A percentile compares a stretch with the other conserved stretches of the same genome.
These are phyloP conservation scores for Bugula neritina DNA, from an alignment of 2,888 invertebrate species.

Conservation along the genomic window DNA sequence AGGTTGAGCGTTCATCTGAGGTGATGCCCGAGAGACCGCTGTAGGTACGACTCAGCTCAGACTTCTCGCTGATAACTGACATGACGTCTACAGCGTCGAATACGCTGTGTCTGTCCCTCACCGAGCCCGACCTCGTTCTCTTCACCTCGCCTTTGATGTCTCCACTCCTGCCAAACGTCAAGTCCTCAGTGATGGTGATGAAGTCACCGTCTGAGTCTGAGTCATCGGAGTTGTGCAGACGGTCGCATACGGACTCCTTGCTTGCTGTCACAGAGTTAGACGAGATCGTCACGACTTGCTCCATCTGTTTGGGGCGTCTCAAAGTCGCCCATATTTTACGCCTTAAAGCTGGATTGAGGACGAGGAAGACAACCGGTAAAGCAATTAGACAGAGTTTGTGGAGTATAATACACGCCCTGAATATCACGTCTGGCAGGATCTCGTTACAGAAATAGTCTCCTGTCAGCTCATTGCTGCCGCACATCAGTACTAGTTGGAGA, in stretches of 20 bases:
- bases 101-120: background rate
- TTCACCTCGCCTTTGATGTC: slow-evolving; percentile 14
- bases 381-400: slow-evolving; percentile 3
- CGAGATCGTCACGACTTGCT: slow-evolving; percentile 15
- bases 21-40: background rate
- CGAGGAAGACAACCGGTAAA: slow-evolving; percentile 6
- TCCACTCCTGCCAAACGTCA: slow-evolving; percentile 15
- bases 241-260: slow-evolving; percentile 5
- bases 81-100: slow-evolving; percentile 5
- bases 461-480: background rate
- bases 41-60: background rate
- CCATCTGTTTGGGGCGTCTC: background rate
- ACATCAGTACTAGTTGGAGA: slow-evolving; percentile 15
- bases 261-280: slow-evolving; percentile 4
- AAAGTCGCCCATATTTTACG: slow-evolving; percentile 14
- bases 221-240: background rate
- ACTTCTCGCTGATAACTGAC: slow-evolving; percentile 17
- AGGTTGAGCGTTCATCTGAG: no score
- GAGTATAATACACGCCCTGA: background rate
- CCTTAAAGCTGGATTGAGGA: background rate
- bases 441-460: background rate
- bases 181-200: slow-evolving; percentile 12
- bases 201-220: background rate
- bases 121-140: background rate
- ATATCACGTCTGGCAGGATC: background rate